Evolutionary conservation across 2,113 vertebrate species (phyloP), one percentile per base, ranked within the genome.

Genomic region (Clupea harengus): DNA sequence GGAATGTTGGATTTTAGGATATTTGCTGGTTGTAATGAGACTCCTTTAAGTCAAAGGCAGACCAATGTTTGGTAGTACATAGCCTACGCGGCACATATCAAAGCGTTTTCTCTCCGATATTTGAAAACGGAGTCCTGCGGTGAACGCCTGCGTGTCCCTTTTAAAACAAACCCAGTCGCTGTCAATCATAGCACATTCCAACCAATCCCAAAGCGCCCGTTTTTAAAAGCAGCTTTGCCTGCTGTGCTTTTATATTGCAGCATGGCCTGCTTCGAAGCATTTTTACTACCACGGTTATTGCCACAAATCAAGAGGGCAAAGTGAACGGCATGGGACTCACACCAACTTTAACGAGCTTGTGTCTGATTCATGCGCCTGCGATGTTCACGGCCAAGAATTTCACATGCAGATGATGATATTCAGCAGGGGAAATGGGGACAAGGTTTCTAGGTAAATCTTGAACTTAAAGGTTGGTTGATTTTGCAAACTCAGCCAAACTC

Each of bases 211-310:
- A 94, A 94, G 96, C 95, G 95, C 95, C 95, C 94, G 95, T 97
- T 95, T 96, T 94, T 96, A 97, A 97, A 96, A 97, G 97, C 97
- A 95, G 94, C 92, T 97, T 95, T 96, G 95, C 98, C 97, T 95
- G 97, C 97, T 99, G 98, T 97, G 97, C 98, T 98, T 99, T 99
- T 99, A 97, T 99, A 96, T 96, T 96, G 94, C 96, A 96, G 96
- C 96, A 94, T 95, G 96, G 97, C 97, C 92, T 98, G 96, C 97
- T 97, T 97, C 96, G 96, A 97, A 96, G 96, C 97, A 96, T 97
- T 97, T 98, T 98, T 97, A 95, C 97, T 95, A 96, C 95, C 95
- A 96, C 94, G 95, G 96, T 96, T 96, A 96, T 95, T 96, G 95
- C 93, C 94, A 94, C 96, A 97, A 97, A 97, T 97, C 96, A 97